Evolutionary conservation across 2,113 vertebrate genomes (phyloP).

Genomic region (Muscicapa adusta): DNA sequence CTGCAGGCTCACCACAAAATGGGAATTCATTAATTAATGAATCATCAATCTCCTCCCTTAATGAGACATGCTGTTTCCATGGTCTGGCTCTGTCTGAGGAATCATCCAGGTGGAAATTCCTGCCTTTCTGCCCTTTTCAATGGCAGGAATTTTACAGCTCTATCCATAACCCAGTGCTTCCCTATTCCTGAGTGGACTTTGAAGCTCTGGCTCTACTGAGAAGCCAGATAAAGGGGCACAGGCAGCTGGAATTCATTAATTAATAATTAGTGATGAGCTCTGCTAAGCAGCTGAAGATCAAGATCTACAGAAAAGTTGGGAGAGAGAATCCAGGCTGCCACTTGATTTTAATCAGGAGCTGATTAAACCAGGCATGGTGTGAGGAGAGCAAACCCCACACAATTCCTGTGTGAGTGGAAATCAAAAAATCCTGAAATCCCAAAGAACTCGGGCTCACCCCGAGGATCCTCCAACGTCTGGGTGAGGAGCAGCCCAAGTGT

Average conservation of each 20-base stretch:
- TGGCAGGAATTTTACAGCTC: background rate
- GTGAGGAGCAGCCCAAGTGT: background rate
- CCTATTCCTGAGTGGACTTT: background rate
- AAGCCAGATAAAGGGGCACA: background rate
- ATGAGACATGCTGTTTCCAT: background rate
- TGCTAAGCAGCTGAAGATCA: background rate
- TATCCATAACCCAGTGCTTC: fast-evolving
- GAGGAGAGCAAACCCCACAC: background rate
- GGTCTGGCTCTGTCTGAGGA: background rate
- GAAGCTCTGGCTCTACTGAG: background rate
- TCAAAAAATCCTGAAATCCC: fast-evolving
- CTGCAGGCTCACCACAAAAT: background rate
- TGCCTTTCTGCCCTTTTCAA: background rate
- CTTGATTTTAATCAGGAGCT: background rate
- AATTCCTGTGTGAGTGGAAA: background rate
- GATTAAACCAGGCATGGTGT: background rate
- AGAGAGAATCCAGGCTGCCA: background rate
- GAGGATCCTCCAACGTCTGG: background rate
- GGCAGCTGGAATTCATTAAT: background rate
- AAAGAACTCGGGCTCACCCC: background rate
- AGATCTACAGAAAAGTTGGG: background rate
- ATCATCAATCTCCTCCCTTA: background rate
- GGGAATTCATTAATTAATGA: background rate
- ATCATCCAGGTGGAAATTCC: background rate
- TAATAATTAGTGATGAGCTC: background rate